phyloP scores from a whole-genome alignment of 2,888 invertebrate genomes.

The Tanaodytes sp. region DNA sequence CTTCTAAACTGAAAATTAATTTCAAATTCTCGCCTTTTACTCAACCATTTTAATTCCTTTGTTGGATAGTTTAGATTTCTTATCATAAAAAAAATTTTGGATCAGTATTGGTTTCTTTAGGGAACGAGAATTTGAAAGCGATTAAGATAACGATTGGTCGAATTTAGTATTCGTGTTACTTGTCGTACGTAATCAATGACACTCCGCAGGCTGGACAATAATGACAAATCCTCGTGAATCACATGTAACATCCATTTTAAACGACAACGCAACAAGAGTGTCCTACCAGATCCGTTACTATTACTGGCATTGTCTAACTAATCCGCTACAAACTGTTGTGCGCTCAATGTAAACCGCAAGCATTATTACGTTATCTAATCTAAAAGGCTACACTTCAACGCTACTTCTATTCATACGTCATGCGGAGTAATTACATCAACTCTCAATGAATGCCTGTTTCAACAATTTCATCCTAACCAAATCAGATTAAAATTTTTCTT shows the following conservation, averaged over 20 bases:
- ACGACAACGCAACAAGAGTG: constrained; percentile 45
- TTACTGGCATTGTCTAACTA: constrained; percentile 56
- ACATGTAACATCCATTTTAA: constrained; percentile 48
- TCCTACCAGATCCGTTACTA: constrained; percentile 49
- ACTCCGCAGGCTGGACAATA: constrained; percentile 16
- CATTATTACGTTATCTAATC: constrained; percentile 53
- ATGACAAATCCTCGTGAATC: constrained; percentile 45
- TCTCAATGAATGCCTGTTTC: constrained; percentile 36
- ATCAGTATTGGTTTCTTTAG: not conserved
- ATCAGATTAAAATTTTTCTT: too few relatives aligned
- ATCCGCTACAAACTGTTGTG: constrained; percentile 55
- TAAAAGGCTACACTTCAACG: constrained; percentile 50
- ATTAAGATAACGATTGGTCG: constrained; percentile 13
- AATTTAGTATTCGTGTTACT: constrained; percentile 21
- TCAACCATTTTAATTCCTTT: too few relatives aligned
- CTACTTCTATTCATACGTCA: constrained; percentile 47
- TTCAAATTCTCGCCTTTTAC: too few relatives aligned
- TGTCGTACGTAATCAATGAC: constrained; percentile 29
- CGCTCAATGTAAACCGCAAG: constrained; percentile 52
- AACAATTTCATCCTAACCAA: too few relatives aligned
- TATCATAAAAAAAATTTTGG: too few relatives aligned
- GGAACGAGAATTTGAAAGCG: not conserved
- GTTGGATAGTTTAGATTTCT: too few relatives aligned
- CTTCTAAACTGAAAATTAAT: too few relatives aligned
- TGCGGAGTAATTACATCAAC: constrained; percentile 35